phyloP scores from a whole-genome alignment of 1,140 invertebrate genomes.

The Drosophila equinoxialis region DNA sequence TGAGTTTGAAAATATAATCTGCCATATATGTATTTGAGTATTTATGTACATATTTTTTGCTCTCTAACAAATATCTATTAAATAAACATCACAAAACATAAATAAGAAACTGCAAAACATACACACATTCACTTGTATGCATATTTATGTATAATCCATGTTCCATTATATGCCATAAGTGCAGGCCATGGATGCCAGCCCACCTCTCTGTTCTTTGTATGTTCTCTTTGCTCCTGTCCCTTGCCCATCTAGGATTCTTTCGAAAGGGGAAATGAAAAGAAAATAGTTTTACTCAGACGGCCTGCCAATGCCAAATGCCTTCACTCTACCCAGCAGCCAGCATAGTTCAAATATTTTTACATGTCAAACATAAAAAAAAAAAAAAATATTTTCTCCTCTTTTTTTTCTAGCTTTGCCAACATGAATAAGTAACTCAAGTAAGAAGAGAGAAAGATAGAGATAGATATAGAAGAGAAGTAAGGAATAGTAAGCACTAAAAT shows the following conservation, averaged over 20 bases:
- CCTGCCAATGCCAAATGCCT: conserved; percentile 48
- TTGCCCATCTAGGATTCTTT: conserved; percentile 1
- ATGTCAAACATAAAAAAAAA: conserved; percentile 53
- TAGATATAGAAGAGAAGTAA: conserved; percentile 17
- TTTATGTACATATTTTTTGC: background rate
- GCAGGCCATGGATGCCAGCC: conserved; percentile 18
- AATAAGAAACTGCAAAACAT: conserved; percentile 12
- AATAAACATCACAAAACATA: conserved; percentile 2
- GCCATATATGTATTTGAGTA: background rate
- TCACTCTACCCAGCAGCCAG: background rate
- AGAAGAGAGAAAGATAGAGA: background rate
- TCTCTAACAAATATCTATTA: conserved; percentile 10
- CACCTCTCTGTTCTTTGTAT: background rate
- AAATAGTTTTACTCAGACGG: conserved; percentile 70
- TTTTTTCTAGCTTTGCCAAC: conserved; percentile 36
- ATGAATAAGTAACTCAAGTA: conserved; percentile 9
- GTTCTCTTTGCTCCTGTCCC: background rate
- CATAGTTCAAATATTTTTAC: conserved; percentile 64
- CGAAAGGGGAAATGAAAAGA: conserved; percentile 64
- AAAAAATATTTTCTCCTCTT: conserved; percentile 17
- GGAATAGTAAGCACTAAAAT: conserved; percentile 51
- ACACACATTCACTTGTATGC: background rate
- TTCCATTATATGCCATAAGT: conserved; percentile 60
- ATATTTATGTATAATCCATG: conserved; percentile 47
- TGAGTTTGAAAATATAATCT: background rate